A percentile compares a stretch with the other conserved stretches of the same genome.
Evolutionary conservation across 2,888 invertebrate species (phyloP).

Genomic region (Spodoptera littoralis): DNA sequence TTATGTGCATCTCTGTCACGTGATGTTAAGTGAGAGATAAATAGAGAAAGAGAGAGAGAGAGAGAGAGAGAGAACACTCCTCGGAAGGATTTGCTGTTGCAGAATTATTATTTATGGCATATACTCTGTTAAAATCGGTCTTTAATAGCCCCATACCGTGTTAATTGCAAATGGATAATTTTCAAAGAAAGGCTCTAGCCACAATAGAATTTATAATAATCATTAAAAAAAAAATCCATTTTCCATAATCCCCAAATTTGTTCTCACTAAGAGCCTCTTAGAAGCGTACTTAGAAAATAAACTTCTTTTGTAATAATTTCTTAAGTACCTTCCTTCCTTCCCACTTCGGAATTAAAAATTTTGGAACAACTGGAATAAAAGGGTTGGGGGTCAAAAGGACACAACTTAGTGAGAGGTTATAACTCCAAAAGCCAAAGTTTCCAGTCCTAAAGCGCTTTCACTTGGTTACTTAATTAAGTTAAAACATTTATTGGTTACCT

Average conservation of each 20-base stretch:
- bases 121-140: no score
- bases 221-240: slow-evolving; percentile 7
- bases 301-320: slow-evolving; percentile 37
- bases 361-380: slow-evolving; percentile 18
- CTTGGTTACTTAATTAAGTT: slow-evolving; percentile 22
- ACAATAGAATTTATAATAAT: neutral
- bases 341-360: slow-evolving; percentile 17
- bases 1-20: no score
- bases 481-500: slow-evolving; percentile 25
- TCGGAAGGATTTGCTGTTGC: no score
- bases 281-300: slow-evolving; percentile 40
- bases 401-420: slow-evolving; percentile 21
- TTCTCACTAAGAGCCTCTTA: slow-evolving; percentile 7
- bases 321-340: slow-evolving; percentile 18
- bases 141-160: no score
- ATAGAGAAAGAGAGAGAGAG: no score
- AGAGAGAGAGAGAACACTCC: no score
- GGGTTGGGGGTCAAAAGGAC: slow-evolving; percentile 28
- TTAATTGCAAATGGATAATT: neutral
- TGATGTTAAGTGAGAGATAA: no score
- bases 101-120: no score
- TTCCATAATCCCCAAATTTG: slow-evolving; percentile 18
- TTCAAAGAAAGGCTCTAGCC: neutral
- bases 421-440: slow-evolving; percentile 13
- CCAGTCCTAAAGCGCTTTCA: slow-evolving; percentile 19